Evolutionary conservation across 1,140 invertebrate species (phyloP), one percentile per base, ranked within the genome.

Genomic region (Ridgeia piscesae): DNA sequence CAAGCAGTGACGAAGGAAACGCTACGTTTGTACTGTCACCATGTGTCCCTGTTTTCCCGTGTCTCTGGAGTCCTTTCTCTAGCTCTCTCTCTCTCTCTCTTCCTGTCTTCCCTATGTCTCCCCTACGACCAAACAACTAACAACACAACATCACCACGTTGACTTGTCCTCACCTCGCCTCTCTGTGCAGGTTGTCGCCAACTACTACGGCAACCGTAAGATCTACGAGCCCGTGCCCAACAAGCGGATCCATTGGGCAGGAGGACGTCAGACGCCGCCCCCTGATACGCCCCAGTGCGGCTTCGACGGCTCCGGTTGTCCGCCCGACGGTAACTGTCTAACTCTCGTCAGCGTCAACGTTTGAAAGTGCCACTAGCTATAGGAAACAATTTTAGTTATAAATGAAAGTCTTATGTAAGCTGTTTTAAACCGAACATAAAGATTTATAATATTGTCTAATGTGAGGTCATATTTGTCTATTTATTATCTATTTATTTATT

Each of bases 241-340:
- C 14, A 97, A 97, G 92, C 96, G 96, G 27, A 99, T 99, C 88
- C 97, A 98, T 95, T 99, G 98, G 98, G 97, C 98, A 4, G 98
- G 98, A 21, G 97, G 97, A 0, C 96, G 93, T 33, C 96, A 96
- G 0, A 96, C 96, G 2, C 97, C 98, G 2, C 98, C 98, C 0
- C 97, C 97, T 0, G 98, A 99, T 96, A 98, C 97, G 0, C 98
- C 98, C 0, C 96, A 96, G 77, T 99, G 99, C 96, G 99, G 99
- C 88, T 99, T 98, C 95, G 98, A 99, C 95, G 97, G 97, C 35
- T 97, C 98, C 0, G 97, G 98, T 91, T 99, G 99, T 95, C 96
- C 96, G 92, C 35, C 92, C 33, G 89, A 93, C 6, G 91, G 93
- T 93, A 50, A 89, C 88, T 2, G 34, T 33, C 89, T 27, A 31